These are phyloP conservation scores for Acanthopleura granulata DNA, from an alignment of 2,888 invertebrate genomes.

Conservation along the genomic window DNA sequence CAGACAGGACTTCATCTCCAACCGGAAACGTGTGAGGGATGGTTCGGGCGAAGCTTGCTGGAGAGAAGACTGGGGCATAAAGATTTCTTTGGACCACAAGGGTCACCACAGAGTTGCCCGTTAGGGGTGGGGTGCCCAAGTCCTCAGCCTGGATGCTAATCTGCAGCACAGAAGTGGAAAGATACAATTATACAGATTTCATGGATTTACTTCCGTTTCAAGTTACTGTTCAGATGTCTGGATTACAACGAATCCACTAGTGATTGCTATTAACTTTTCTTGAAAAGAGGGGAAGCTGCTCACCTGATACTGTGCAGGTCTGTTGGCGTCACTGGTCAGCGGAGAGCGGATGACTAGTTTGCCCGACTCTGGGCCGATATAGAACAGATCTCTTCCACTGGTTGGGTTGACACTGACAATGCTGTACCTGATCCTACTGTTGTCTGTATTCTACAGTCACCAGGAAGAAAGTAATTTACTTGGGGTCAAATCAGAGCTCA, in stretches of 20 bases:
- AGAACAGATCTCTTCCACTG: slow-evolving; percentile 40
- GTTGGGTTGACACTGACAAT: slow-evolving; percentile 39
- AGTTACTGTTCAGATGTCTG: too few species aligned
- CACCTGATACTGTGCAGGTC: slow-evolving; percentile 39
- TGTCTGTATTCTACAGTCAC: slow-evolving; percentile 24
- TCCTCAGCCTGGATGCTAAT: slow-evolving; percentile 43
- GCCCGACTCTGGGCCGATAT: slow-evolving; percentile 44
- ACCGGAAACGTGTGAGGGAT: slow-evolving; percentile 38
- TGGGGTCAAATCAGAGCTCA: too few species aligned
- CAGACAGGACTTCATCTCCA: slow-evolving; percentile 36
- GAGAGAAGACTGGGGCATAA: neutral
- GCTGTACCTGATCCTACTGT: slow-evolving; percentile 36
- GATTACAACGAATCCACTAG: too few species aligned
- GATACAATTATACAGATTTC: too few species aligned
- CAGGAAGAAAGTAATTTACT: neutral
- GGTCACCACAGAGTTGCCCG: neutral
- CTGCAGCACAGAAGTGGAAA: slow-evolving; percentile 27
- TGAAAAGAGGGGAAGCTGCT: too few species aligned
- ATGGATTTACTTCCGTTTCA: too few species aligned
- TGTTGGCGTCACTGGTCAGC: slow-evolving; percentile 35
- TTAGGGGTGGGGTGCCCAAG: slow-evolving; percentile 20
- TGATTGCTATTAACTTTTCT: too few species aligned
- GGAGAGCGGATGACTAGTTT: slow-evolving; percentile 37
- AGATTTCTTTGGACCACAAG: slow-evolving; percentile 2
- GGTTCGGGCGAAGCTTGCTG: slow-evolving; percentile 2